Evolutionary conservation across 2,797 vertebrate species (phyloP).

Genomic region (Loriculus beryllinus): DNA sequence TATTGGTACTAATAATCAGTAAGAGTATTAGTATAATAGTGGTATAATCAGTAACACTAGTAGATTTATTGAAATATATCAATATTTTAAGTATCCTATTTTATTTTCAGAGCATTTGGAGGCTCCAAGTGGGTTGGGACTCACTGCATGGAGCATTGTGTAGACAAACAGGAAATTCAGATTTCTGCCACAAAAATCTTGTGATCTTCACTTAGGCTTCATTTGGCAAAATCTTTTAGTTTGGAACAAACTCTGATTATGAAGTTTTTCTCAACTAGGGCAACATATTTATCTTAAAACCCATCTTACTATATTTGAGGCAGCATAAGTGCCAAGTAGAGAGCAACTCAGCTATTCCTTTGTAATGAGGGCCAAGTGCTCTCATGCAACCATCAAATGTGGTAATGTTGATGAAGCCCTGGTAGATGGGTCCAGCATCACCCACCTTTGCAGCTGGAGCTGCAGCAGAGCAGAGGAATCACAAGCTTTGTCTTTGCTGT

Average conservation of each 20-base stretch:
- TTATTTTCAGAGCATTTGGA: neutral
- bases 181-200: neutral
- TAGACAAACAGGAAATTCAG: neutral
- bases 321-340: neutral
- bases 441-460: neutral
- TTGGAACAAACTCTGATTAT: neutral
- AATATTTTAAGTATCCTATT: neutral
- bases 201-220: neutral
- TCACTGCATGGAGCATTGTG: neutral
- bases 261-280: neutral
- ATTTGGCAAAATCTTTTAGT: neutral
- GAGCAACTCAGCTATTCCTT: neutral
- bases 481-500: neutral
- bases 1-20: neutral
- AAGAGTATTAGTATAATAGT: neutral
- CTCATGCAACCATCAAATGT: neutral
- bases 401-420: neutral
- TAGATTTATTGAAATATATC: neutral
- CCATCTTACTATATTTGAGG: neutral
- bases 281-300: neutral
- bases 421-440: neutral
- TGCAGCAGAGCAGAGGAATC: neutral
- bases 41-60: neutral
- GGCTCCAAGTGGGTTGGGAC: neutral
- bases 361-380: neutral